Conservation (phyloP, 2,888 invertebrate species). For the Carabus problematicus region DNA sequence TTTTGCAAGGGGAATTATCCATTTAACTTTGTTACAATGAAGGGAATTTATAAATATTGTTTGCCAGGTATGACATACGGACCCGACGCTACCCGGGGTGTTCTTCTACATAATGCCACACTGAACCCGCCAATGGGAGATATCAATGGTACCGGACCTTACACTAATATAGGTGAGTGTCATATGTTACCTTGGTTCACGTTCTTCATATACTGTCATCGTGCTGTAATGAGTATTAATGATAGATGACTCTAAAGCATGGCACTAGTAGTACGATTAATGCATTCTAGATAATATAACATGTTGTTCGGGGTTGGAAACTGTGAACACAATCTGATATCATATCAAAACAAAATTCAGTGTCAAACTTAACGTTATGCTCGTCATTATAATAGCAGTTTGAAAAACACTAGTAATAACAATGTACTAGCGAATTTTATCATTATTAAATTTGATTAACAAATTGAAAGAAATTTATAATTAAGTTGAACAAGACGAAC, state of each 20-base stretch:
- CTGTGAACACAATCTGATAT: not conserved
- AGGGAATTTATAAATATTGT: slow-evolving; percentile 20
- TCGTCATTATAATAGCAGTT: too few relatives aligned
- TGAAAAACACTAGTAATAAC: too few relatives aligned
- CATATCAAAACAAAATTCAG: not conserved
- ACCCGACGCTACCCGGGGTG: slow-evolving; percentile 59
- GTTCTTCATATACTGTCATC: too few relatives aligned
- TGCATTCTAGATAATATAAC: not conserved
- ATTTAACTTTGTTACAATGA: too few relatives aligned
- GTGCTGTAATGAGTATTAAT: too few relatives aligned
- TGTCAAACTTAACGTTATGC: not conserved
- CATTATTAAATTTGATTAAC: too few relatives aligned
- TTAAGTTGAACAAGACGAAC: too few relatives aligned
- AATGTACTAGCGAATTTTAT: too few relatives aligned
- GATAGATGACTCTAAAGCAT: too few relatives aligned
- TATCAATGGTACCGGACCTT: slow-evolving; percentile 64
- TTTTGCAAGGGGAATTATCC: too few relatives aligned
- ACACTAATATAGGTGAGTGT: slow-evolving; percentile 57
- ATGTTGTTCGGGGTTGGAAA: not conserved
- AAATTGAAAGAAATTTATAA: too few relatives aligned
- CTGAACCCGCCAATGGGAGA: slow-evolving; percentile 68
- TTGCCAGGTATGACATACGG: slow-evolving; percentile 44
- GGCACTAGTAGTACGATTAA: too few relatives aligned
- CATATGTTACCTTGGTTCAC: not conserved
- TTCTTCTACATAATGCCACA: slow-evolving; percentile 72